phyloP scores from a whole-genome alignment of 2,797 vertebrate species.

The Oceanodroma leucorhoa region DNA sequence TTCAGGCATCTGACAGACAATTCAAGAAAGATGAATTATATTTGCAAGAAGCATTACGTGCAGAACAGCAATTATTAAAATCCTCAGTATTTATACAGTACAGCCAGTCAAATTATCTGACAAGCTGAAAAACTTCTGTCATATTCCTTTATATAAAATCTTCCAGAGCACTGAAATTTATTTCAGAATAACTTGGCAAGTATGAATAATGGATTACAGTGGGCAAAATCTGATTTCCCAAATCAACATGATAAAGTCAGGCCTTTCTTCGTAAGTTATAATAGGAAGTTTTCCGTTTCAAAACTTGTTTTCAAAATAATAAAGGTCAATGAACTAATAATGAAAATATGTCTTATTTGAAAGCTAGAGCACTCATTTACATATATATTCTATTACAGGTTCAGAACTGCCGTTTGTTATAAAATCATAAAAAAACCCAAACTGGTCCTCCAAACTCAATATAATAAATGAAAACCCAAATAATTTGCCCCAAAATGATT shows the following conservation, averaged over 20 bases:
- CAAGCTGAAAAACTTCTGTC: constrained; percentile 20
- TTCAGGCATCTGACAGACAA: background rate
- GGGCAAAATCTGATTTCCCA: constrained; percentile 5
- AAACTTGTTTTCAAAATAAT: background rate
- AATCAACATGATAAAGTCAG: background rate
- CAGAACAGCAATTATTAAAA: constrained; percentile 35
- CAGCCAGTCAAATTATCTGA: constrained; percentile 18
- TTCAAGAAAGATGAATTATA: constrained; percentile 2
- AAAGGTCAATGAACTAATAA: background rate
- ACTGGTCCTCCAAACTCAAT: background rate
- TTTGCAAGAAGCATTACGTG: background rate
- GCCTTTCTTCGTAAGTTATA: background rate
- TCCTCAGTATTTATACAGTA: background rate
- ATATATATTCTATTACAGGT: background rate
- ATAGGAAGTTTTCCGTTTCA: background rate
- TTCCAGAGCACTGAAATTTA: background rate
- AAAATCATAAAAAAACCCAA: fast-evolving
- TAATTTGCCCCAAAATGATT: background rate
- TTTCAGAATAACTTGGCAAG: background rate
- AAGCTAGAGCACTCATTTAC: background rate
- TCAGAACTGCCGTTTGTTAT: background rate
- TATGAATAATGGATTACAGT: constrained; percentile 7
- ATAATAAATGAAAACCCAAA: background rate
- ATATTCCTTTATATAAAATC: background rate
- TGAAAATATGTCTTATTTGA: background rate